Evolutionary conservation across 2,888 invertebrate genomes (phyloP).

Genomic region (Seladonia tumulorum): DNA sequence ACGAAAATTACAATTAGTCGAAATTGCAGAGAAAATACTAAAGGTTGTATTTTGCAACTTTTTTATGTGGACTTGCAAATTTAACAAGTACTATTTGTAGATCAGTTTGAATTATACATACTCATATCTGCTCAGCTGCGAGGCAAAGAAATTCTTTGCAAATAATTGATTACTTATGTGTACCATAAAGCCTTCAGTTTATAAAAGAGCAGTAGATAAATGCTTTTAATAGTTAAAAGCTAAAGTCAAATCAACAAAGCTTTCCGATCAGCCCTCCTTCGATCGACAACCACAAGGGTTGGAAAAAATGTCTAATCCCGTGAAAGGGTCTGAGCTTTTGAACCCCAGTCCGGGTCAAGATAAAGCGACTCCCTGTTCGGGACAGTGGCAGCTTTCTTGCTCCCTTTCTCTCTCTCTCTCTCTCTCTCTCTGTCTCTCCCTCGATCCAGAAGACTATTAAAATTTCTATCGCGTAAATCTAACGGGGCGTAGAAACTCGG

Average conservation of each 20-base stretch:
- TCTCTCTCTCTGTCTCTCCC: too few relatives aligned
- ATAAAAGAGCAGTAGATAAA: not conserved
- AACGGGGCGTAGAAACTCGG: constrained; percentile 4
- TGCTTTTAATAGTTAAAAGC: not conserved
- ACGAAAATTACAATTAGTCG: too few relatives aligned
- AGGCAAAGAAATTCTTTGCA: too few relatives aligned
- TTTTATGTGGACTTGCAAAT: too few relatives aligned
- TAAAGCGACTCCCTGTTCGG: not conserved
- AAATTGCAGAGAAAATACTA: too few relatives aligned
- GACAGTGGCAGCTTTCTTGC: not conserved
- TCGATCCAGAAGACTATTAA: constrained; percentile 15
- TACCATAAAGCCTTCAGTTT: too few relatives aligned
- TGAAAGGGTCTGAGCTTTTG: not conserved
- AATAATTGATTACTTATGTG: too few relatives aligned
- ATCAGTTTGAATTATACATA: too few relatives aligned
- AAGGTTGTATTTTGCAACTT: too few relatives aligned
- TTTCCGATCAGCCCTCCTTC: not conserved
- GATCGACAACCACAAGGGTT: not conserved
- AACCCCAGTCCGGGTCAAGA: not conserved
- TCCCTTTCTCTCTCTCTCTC: not conserved
- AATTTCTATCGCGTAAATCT: constrained; percentile 15
- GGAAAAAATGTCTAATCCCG: constrained; percentile 3
- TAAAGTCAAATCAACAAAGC: not conserved
- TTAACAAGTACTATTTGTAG: too few relatives aligned
- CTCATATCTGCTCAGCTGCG: too few relatives aligned